Base-by-base conservation (phyloP, 2,888 invertebrate genomes). In the Andrena flavipes region DNA sequence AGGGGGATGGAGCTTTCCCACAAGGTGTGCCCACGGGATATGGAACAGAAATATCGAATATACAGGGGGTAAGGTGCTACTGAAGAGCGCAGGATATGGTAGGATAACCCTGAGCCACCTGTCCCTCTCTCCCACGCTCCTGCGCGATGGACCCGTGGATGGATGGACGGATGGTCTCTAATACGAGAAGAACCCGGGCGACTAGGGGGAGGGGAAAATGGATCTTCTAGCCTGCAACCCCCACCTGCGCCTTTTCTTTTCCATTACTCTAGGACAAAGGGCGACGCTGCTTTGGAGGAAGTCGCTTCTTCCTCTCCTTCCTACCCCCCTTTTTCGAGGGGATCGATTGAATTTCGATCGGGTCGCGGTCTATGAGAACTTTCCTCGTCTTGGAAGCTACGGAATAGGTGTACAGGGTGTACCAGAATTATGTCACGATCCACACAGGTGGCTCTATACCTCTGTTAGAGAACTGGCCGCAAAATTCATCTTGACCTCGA, bases 51-150 rank as follows among this genome's bases (percentile, higher is more conserved):
- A 86, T 90, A 90, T 91, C 87, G 87, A 88, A 87, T 90, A 78
- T 84, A 87, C 86, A 20, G 86, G 91, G 23, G 86, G 91, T 90
- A 91, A 92, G 91, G 92, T 91, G 91, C 89, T 88, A 88, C 89
- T 86, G 87, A 89, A 85, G 84, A 88, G 85, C 82, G 77, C 84
- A 85, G 89, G 82, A 89, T 85, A 84, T 78, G 82, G 84, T 51
- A 79, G 85, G 84, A 88, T 85, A 86, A 73, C 87, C 23, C 85
- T 84, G 85, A 87, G 82, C 90, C 93, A 93, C 93, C 93, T 93
- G 93, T 93, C 93, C 85, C 80, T 87, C 89, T 91, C 93, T 93
- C 93, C 93, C 93, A 93, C 93, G 93, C 93, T 93, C 76, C 70
- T 59, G 76, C 76, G 63, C 76, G 80, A 84, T 80, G 89, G 84